Percentiles rank a stretch among this genome's conserved stretches.
phyloP scores from a whole-genome alignment of 2,888 invertebrate genomes.

The Hypomecis punctinalis region DNA sequence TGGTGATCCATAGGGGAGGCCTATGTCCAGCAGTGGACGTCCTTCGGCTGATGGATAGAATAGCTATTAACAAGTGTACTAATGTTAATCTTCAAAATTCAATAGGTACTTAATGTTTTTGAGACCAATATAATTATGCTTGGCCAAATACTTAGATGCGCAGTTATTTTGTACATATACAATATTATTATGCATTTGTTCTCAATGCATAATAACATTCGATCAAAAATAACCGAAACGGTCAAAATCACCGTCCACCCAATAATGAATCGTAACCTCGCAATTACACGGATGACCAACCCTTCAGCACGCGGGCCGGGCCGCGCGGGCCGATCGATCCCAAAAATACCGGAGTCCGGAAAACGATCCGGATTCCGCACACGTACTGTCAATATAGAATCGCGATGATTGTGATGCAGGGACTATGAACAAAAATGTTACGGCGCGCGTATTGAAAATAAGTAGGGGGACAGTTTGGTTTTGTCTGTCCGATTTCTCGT shows the following conservation, averaged over 20 bases:
- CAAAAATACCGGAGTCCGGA: conserved; percentile 81
- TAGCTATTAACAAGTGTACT: no score
- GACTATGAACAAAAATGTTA: conserved; percentile 67
- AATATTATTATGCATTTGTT: no score
- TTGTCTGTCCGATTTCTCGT: conserved; percentile 5
- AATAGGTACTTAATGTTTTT: no score
- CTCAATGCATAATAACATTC: no score
- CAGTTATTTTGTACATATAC: not conserved
- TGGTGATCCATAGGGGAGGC: no score
- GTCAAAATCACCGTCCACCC: conserved; percentile 40
- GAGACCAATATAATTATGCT: no score
- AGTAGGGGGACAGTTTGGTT: conserved; percentile 43
- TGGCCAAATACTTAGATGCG: not conserved
- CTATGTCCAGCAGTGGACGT: no score
- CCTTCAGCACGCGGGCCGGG: conserved; percentile 68
- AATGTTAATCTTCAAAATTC: no score
- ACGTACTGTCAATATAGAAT: conserved; percentile 83
- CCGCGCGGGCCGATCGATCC: conserved; percentile 67
- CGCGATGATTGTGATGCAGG: conserved; percentile 81
- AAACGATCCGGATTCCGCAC: conserved; percentile 73
- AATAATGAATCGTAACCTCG: conserved; percentile 82
- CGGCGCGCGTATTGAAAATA: conserved; percentile 72
- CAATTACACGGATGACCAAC: conserved; percentile 80
- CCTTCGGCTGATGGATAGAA: no score
- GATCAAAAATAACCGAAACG: conserved; percentile 1